Base-by-base conservation (phyloP, 1,140 invertebrate species). In the Patella vulgata region DNA sequence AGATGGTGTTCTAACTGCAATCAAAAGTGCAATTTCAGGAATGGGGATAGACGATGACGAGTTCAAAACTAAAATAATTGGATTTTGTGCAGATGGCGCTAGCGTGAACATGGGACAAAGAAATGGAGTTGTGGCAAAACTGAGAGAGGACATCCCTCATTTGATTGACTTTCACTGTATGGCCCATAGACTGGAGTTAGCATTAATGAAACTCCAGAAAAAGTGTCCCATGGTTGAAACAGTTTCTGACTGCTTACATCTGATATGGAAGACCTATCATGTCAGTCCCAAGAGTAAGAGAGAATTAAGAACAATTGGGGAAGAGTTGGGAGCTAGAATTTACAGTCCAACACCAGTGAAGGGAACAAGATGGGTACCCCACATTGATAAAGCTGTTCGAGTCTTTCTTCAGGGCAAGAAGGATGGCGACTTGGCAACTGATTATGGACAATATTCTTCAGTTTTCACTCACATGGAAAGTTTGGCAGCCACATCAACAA, bases 81-180 rank as follows among this genome's bases (percentile, higher is more conserved):
- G 55, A 33, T 59, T 70, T 61, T 53, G 63, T 12, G 54, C 53
- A 54, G 63, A 66, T 59, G 68, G 59, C 1, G 59, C 63, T 3
- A 46, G 54, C 21, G 68, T 66, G 0, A 70, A 61, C 33, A 25
- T 60, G 2, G 63, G 63, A 1, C 40, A 56, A 2, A 50, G 48
- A 47, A 66, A 65, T 61, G 57, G 67, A 51, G 58, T 69, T 14
- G 57, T 52, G 2, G 40, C 58, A 23, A 40, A 52, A 19, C 48
- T 70, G 30, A 61, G 58, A 42, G 42, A 31, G n/a, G 31, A 57
- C 14, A 58, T 48, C 46, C 46, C 52, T n/a, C 11, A 33, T 33
- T 14, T 64, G 11, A 58, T 69, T 33, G 27, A 31, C 14, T n/a
- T 65, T 21, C 62, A 69, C 31, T 69, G 67, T 21, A 57, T 68